Base-by-base conservation (phyloP, 2,888 invertebrate genomes). In the Siphlonurus alternatus region DNA sequence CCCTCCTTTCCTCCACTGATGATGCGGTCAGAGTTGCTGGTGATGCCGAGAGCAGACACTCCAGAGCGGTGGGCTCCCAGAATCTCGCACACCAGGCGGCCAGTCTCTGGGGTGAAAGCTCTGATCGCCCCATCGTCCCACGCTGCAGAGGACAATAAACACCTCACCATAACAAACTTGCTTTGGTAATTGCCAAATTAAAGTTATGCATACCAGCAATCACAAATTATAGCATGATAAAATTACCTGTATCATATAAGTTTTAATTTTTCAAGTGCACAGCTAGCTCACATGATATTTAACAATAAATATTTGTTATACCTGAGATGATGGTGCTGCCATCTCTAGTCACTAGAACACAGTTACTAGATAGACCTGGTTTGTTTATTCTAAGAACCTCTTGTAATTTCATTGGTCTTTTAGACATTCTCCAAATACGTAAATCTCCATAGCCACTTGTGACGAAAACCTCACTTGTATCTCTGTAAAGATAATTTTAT, bases 1-100 rank as follows among this genome's bases (percentile, higher is more conserved):
- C 94, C 95, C 73, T 94, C 93, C 67, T 90, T 88, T 2, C 94
- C 95, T 1, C 95, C 95, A 61, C 90, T 93, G 61, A 95, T 83
- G 63, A 96, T 80, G 23, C 83, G 81, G 19, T 77, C 77, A 1
- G 88, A 88, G 69, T 86, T 83, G 2, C 78, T 79, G 0, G 89
- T 87, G 68, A 87, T 81, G 23, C 87, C 85, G 53, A 96, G 75
- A 0, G 93, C 90, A 0, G 93, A 91, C 0, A 89, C 88, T 64
- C 92, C 92, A 73, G 92, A 91, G 70, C 89, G 88, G 73, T 96
- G 95, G 1, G 94, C 92, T 77, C 92, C 89, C 69, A 86, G 81
- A 70, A 96, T 92, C 61, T 85, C 84, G 77, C 87, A 94, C 68
- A 90, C 84, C 15, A 89, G 78, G 25, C 86, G 81, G 0, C 93